These are phyloP conservation scores for Nephrocerus scutellatus DNA, from an alignment of 2,888 invertebrate species.

Conservation along the genomic window DNA sequence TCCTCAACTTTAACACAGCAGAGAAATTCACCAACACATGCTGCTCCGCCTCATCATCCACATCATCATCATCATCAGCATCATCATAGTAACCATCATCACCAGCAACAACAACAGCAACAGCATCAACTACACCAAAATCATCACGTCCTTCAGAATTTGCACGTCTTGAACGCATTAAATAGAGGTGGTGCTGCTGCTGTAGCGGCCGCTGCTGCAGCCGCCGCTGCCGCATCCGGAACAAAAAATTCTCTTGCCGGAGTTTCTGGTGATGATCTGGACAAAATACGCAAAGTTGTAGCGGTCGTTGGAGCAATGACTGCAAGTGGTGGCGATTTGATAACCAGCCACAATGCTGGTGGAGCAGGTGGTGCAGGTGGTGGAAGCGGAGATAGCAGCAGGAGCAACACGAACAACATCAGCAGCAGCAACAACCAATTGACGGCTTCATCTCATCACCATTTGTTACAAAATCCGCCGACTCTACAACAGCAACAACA, in stretches of 20 bases:
- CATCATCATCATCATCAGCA: conserved; percentile 9
- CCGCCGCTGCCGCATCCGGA: too few relatives aligned
- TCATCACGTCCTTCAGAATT: conserved; percentile 25
- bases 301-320: conserved; percentile 30
- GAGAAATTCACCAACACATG: conserved; percentile 15
- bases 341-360: too few relatives aligned
- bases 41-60: conserved; percentile 1
- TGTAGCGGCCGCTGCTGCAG: too few relatives aligned
- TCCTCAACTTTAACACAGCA: conserved; percentile 12
- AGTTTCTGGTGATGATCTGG: conserved; percentile 31
- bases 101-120: conserved; percentile 24
- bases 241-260: too few relatives aligned
- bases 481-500: conserved; percentile 20
- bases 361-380: too few relatives aligned
- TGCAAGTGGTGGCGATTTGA: conserved; percentile 11
- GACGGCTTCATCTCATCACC: conserved; percentile 14
- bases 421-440: conserved; percentile 10
- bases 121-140: conserved; percentile 18
- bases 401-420: conserved; percentile 9
- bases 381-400: too few relatives aligned
- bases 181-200: conserved; percentile 22
- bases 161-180: conserved; percentile 36
- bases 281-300: conserved; percentile 40
- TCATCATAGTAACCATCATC: conserved; percentile 9
- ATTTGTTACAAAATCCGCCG: conserved; percentile 22